Conservation (phyloP, 2,888 invertebrate genomes). For the Stegophylla sp. region DNA sequence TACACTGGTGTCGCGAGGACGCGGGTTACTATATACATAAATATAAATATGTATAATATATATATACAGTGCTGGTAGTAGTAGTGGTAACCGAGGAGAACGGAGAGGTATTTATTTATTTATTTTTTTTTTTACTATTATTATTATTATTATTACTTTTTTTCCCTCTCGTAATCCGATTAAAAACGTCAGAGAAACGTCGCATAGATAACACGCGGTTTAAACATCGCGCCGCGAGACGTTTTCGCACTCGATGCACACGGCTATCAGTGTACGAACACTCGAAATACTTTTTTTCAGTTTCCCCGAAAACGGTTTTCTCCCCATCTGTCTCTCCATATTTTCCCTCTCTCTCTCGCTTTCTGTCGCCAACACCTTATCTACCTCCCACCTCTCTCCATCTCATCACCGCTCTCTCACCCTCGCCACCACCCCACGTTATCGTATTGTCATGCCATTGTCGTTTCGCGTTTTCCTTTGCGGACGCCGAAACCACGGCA, state of each 20-base stretch:
- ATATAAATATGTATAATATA: no score
- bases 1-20: background rate
- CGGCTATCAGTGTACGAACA: conserved; percentile 37
- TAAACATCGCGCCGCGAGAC: conserved; percentile 7
- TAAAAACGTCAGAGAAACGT: conserved; percentile 33
- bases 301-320: background rate
- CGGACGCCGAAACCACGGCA: background rate
- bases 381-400: no score
- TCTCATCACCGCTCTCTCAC: no score
- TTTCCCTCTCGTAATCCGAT: conserved; percentile 37
- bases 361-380: background rate
- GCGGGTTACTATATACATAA: background rate
- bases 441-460: background rate
- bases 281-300: conserved; percentile 10
- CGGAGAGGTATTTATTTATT: background rate
- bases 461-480: background rate
- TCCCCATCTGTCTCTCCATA: background rate
- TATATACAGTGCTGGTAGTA: no score
- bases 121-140: conserved; percentile 22
- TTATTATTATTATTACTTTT: background rate
- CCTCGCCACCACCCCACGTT: background rate
- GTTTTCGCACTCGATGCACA: background rate
- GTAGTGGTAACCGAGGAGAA: no score
- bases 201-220: conserved; percentile 27
- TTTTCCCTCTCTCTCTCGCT: background rate